phyloP scores from a whole-genome alignment of 2,797 vertebrate genomes.

The Sebastolobus alascanus region DNA sequence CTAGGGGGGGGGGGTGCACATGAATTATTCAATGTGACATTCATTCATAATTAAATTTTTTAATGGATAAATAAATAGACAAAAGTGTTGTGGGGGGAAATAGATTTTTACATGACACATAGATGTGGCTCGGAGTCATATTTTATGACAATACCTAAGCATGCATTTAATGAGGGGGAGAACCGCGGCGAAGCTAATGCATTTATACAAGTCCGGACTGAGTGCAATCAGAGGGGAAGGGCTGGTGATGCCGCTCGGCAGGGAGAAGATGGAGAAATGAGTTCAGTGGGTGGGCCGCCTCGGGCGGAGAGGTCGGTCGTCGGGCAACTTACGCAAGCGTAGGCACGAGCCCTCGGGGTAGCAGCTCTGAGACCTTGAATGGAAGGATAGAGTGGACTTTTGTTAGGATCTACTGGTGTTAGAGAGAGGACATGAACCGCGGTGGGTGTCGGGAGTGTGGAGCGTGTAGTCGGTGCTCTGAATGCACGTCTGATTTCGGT shows the following conservation, averaged over 20 bases:
- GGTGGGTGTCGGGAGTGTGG: slow-evolving; percentile 23
- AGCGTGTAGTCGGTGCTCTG: slow-evolving; percentile 16
- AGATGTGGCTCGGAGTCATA: slow-evolving; percentile 61
- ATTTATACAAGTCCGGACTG: slow-evolving; percentile 44
- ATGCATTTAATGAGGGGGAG: slow-evolving; percentile 59
- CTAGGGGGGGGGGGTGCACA: slow-evolving; percentile 58
- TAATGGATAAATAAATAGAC: slow-evolving; percentile 86
- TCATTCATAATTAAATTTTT: slow-evolving; percentile 84
- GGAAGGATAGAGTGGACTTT: slow-evolving; percentile 50
- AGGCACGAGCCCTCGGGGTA: slow-evolving; percentile 45
- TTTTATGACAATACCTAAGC: slow-evolving; percentile 65
- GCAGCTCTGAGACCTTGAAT: slow-evolving; percentile 52
- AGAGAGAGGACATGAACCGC: slow-evolving; percentile 41
- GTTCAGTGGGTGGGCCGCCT: slow-evolving; percentile 70
- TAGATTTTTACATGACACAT: slow-evolving; percentile 63
- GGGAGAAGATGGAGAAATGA: slow-evolving; percentile 60
- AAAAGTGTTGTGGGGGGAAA: slow-evolving; percentile 59
- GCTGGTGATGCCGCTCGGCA: slow-evolving; percentile 48
- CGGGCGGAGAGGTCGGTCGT: slow-evolving; percentile 52
- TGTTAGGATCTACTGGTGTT: slow-evolving; percentile 51
- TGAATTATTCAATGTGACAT: slow-evolving; percentile 85
- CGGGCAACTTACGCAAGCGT: slow-evolving; percentile 35
- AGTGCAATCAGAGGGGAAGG: slow-evolving; percentile 39
- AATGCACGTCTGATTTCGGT: slow-evolving; percentile 17
- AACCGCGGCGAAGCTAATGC: slow-evolving; percentile 40